Evolutionary conservation across 2,113 vertebrate species (phyloP), one percentile per base, ranked within the genome.

Genomic region (Oxyruncus cristatus): DNA sequence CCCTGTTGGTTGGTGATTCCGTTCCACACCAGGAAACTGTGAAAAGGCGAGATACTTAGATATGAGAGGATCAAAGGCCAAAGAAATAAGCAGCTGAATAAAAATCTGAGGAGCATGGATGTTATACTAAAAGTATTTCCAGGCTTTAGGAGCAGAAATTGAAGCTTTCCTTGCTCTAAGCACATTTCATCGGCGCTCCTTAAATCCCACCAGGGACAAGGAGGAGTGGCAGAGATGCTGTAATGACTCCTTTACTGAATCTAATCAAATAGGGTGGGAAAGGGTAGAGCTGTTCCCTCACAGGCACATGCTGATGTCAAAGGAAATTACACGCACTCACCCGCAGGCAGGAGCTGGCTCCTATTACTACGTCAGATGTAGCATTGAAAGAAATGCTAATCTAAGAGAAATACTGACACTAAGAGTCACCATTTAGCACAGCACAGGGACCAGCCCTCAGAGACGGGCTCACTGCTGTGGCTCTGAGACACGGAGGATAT

Each of bases 241-340:
- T 71, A 91, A 92, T 49, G 47, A 92, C 32, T 95, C 68, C 39
- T 67, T 63, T 32, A 77, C 56, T 55, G 41, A 28, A 78, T 78
- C 88, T 82, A 72, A 81, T 94, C 83, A 87, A 80, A 75, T 9
- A 35, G 85, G 90, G 88, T 86, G 92, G 92, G 88, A 89, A 91
- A 82, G 93, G 47, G 62, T 30, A 81, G 88, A 95, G 76, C 76
- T 84, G 91, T 33, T 82, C 83, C 82, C 93, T 89, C 72, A 72
- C 73, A 92, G 81, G 52, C 93, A 80, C 66, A 77, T 1, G 1
- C 85, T 90, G 92, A 94, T 95, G 93, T 88, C 85, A 92, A 96
- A 92, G 93, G 95, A 95, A 96, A 96, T 93, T 63, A 83, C 88
- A 89, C 0, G 0, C 6, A 5, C 72, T 89, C 1, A 5, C 76